Evolutionary conservation across 1,140 invertebrate species (phyloP), one percentile per base, ranked within the genome.

Genomic region (Andricus grossulariae): DNA sequence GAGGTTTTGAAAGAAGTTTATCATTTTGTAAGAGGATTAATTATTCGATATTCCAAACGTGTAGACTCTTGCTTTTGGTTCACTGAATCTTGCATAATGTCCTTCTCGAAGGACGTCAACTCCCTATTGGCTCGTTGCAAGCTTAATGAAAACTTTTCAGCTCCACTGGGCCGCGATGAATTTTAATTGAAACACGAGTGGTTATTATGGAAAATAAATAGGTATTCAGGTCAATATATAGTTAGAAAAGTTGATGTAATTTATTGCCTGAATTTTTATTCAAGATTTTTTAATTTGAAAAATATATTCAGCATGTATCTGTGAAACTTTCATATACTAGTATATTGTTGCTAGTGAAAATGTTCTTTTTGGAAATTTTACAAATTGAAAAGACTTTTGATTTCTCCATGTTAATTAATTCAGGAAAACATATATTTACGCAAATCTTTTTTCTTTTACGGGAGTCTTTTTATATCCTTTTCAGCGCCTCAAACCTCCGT

Each of bases 121-220:
- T 66, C 60, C 60, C 60, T 66, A 66, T 66, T 66, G 60, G 60
- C 60, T 66, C 60, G 60, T 66, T 66, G 60, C 60, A 66, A 66
- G 60, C 60, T 66, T 66, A 66, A 66, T 66, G 60, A 66, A 66
- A 66, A 66, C 60, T 66, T 66, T 66, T 66, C 60, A 66, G 60
- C 60, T 66, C 60, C 60, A 66, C 45, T 66, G 60, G 25, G 32
- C 45, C 60, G 60, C 25, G 25, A 66, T 66, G 32, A 45, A 66
- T 66, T 66, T 66, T 66, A 66, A 66, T 66, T 66, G 60, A 66
- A 66, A 66, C 39, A 66, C 32, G 25, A 66, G 60, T 66, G 60
- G 39, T 66, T 66, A 66, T 66, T 66, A 66, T 66, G 60, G 32
- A 66, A 66, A 66, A 66, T 25, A 39, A 32, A 39, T 66, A 66